Conservation (phyloP, 2,113 vertebrate species). For the Chauna torquata region DNA sequence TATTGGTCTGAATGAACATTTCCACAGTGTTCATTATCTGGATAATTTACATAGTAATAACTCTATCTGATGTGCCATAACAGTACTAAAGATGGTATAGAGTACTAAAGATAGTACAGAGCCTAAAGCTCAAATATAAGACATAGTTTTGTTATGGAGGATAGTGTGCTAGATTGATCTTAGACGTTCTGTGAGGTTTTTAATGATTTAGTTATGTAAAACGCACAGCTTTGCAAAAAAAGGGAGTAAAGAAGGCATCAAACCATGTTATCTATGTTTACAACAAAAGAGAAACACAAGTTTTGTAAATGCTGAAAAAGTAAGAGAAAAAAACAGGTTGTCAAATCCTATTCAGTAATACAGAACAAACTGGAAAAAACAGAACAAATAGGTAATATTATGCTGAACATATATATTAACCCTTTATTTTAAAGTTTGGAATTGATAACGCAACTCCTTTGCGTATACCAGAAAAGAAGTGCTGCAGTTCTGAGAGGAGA, state of each 20-base stretch:
- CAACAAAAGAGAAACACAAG: background rate
- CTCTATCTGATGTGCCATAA: conserved; percentile 45
- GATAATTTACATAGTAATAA: conserved; percentile 75
- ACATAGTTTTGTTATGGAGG: conserved; percentile 29
- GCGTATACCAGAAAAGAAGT: background rate
- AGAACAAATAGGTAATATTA: background rate
- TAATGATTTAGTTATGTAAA: background rate
- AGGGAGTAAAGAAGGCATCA: background rate
- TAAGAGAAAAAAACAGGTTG: background rate
- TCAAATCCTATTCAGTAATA: background rate
- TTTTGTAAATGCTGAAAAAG: background rate
- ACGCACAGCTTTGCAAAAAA: background rate
- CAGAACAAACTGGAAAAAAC: background rate
- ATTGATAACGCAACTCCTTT: background rate
- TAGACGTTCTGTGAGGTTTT: background rate
- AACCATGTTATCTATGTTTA: background rate
- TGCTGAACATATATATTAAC: background rate
- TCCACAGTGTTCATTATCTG: conserved; percentile 63
- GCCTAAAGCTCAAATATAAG: conserved; percentile 44
- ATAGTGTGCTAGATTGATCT: background rate
- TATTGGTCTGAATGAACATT: conserved; percentile 68
- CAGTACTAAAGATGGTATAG: conserved; percentile 40
- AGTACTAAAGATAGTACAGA: conserved; percentile 54
- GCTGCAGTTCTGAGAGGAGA: background rate
- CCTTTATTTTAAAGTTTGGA: background rate